Base-by-base conservation (phyloP, 1,140 invertebrate species). In the Parapsyche elsis region DNA sequence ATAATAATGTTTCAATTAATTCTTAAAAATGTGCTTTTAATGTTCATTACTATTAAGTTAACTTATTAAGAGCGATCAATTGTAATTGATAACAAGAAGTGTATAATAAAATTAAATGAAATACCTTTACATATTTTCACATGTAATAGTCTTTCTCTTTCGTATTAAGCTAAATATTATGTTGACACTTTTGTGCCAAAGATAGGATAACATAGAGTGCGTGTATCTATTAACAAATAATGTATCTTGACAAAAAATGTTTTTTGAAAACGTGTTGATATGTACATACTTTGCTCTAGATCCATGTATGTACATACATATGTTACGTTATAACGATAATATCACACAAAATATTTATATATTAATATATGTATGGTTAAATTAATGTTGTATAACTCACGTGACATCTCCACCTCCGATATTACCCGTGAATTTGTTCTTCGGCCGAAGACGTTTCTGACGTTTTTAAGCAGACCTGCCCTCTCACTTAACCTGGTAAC, bases 401-500 rank as follows among this genome's bases (percentile, higher is more conserved):
- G 95, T 87, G 94, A 94, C 88, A 97, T 90, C 89, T 97, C 96
- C 87, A 97, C 92, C 88, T 97, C 96, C 87, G 93, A 91, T 90
- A 92, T 92, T 87, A 92, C 92, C 88, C 94, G 92, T 84, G 94
- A 92, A 85, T 95, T 92, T 84, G 94, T 92, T 86, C 93, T 91
- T 86, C 94, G 92, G 85, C 92, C 92, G 92, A 98, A 98, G 86
- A 97, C 95, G 91, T 93, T 97, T 90, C 94, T 93, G 81, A 97
- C 94, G 90, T 95, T 97, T 90, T 95, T 95, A 88, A 99, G 92
- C 86, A 99, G 92, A 84, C 96, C 92, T 85, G 97, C 96, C 84
- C 96, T 98, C 93, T 99, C 97, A 89, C 95, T 96, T 87, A 98
- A 93, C 93, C 96, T 97, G 93, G 86, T 85, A 81, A 84, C 84